phyloP scores from a whole-genome alignment of 2,888 invertebrate genomes.

The Flexamia atlantica region DNA sequence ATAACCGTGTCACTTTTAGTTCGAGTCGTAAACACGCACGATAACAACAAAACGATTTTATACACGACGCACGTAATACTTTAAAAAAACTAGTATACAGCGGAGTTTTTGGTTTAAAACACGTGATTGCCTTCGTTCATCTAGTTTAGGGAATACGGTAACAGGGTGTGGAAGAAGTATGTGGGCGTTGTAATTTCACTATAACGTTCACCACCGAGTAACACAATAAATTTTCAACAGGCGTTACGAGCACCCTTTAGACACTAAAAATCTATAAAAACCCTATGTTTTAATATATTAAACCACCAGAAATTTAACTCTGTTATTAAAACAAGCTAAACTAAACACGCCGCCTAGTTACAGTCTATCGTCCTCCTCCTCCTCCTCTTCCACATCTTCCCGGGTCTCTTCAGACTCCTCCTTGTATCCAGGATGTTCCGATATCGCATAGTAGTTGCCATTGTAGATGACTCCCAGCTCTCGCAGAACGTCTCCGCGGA shows the following conservation, averaged over 20 bases:
- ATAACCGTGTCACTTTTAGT: conserved; percentile 43
- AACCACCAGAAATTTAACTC: conserved; percentile 68
- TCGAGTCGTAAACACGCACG: conserved; percentile 36
- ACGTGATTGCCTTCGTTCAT: conserved; percentile 62
- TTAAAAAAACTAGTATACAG: conserved; percentile 58
- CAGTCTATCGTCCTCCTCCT: conserved; percentile 83
- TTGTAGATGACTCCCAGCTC: conserved; percentile 97
- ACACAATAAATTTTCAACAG: conserved; percentile 53
- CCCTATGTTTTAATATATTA: conserved; percentile 58
- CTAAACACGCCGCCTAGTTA: conserved; percentile 64
- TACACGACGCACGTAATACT: conserved; percentile 46
- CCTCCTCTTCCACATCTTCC: conserved; percentile 91
- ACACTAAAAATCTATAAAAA: conserved; percentile 63
- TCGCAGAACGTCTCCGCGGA: conserved; percentile 92
- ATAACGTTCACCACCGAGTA: conserved; percentile 58
- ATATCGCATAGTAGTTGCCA: conserved; percentile 96
- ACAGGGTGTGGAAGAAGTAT: conserved; percentile 50
- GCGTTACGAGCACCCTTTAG: conserved; percentile 57
- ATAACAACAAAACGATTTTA: conserved; percentile 57
- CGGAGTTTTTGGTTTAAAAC: conserved; percentile 61
- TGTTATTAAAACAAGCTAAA: conserved; percentile 69
- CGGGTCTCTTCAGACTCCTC: conserved; percentile 92
- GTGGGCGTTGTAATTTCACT: conserved; percentile 56
- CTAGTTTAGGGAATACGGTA: conserved; percentile 56
- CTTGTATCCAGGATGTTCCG: conserved; percentile 96